Conservation (phyloP, 2,113 vertebrate species). For the Limnothrissa miodon region DNA sequence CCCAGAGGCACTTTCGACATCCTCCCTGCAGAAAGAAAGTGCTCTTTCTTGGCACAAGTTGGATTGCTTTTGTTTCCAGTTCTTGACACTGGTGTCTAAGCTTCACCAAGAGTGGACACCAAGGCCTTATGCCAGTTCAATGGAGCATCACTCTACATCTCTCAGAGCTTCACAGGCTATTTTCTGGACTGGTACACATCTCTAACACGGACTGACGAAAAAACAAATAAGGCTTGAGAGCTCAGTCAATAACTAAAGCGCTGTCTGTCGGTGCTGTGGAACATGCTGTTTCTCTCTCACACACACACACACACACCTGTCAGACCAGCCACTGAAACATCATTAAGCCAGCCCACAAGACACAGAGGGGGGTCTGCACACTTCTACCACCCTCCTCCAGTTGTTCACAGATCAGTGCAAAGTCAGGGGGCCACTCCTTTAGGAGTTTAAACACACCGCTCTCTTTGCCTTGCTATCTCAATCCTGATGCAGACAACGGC, state of each 20-base stretch:
- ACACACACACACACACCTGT: background rate
- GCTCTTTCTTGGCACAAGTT: background rate
- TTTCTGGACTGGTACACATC: background rate
- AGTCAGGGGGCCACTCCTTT: background rate
- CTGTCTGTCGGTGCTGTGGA: background rate
- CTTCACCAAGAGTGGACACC: background rate
- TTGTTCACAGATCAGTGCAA: background rate
- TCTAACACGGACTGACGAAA: background rate
- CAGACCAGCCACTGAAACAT: background rate
- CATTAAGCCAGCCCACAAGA: background rate
- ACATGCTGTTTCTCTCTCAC: background rate
- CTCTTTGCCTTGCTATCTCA: background rate
- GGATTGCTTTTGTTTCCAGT: background rate
- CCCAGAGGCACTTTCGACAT: background rate
- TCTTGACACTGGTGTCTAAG: background rate
- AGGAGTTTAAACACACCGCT: background rate
- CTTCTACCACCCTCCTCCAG: background rate
- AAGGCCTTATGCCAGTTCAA: background rate
- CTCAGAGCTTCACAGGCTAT: background rate
- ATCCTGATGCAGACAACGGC: background rate
- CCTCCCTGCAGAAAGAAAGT: background rate
- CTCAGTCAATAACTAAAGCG: background rate
- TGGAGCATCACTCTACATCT: background rate
- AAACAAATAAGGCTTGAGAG: background rate
- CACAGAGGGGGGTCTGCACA: background rate